These are phyloP conservation scores for Lepisosteus oculatus DNA, from an alignment of 2,113 vertebrate species.

Conservation along the genomic window DNA sequence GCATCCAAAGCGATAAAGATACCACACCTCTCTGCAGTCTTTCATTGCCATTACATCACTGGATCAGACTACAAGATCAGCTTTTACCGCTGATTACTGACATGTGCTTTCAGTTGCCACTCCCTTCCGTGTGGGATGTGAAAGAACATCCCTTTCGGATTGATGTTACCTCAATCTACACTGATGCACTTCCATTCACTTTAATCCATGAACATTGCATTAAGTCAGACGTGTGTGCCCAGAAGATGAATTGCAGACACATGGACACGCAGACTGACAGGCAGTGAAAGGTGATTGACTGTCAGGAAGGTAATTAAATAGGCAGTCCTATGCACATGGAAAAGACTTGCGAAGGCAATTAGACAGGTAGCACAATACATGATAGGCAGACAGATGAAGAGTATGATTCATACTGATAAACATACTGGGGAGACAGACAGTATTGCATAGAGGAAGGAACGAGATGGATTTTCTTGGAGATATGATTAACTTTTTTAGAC, in stretches of 20 bases:
- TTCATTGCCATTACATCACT: constrained; percentile 6
- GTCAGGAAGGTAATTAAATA: not conserved
- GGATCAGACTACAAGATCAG: not conserved
- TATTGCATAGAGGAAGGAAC: too few relatives aligned
- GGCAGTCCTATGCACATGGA: not conserved
- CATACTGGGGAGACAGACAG: too few relatives aligned
- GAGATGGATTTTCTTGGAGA: too few relatives aligned
- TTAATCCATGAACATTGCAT: not conserved
- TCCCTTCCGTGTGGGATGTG: not conserved
- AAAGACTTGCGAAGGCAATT: not conserved
- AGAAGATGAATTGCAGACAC: not conserved
- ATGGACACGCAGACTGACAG: not conserved
- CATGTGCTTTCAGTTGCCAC: not conserved
- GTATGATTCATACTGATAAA: not conserved
- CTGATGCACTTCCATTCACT: not conserved
- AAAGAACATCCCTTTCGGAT: not conserved
- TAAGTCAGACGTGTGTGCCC: not conserved
- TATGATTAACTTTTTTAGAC: too few relatives aligned
- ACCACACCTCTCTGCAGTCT: not conserved
- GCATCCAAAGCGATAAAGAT: not conserved
- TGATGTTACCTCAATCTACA: not conserved
- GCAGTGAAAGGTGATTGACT: constrained; percentile 9
- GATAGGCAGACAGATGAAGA: not conserved
- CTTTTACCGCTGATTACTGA: not conserved
- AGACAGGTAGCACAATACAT: not conserved